phyloP scores from a whole-genome alignment of 2,888 invertebrate species.

The Platycheirus albimanus region DNA sequence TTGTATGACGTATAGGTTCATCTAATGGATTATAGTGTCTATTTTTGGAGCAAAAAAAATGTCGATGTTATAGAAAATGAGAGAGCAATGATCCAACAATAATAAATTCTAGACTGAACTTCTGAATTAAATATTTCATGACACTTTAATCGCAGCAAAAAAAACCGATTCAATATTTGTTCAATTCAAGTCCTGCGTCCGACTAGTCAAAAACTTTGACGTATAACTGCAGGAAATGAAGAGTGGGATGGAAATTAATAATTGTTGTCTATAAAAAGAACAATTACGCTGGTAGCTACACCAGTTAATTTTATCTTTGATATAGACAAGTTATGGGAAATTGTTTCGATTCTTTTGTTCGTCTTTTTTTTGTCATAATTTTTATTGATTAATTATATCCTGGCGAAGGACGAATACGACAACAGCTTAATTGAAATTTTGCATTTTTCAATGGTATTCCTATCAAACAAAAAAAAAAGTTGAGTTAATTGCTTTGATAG shows the following conservation, averaged over 20 bases:
- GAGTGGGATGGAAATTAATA: background rate
- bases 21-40: background rate
- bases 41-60: background rate
- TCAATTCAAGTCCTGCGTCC: background rate
- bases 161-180: background rate
- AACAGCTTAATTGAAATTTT: constrained; percentile 12
- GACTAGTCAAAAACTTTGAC: background rate
- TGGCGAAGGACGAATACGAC: background rate
- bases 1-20: background rate
- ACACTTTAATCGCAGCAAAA: background rate
- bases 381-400: constrained; percentile 48
- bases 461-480: too few species aligned
- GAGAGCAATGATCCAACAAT: background rate
- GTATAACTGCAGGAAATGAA: background rate
- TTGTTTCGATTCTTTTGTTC: constrained; percentile 15
- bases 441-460: background rate
- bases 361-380: constrained; percentile 22
- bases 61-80: background rate
- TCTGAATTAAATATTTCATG: background rate
- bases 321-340: background rate
- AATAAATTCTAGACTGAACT: background rate
- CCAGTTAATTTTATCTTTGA: background rate
- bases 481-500: constrained; percentile 1
- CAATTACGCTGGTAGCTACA: background rate
- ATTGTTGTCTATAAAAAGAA: background rate